Evolutionary conservation across 2,797 vertebrate species (phyloP).

Genomic region (Rachycentron canadum): DNA sequence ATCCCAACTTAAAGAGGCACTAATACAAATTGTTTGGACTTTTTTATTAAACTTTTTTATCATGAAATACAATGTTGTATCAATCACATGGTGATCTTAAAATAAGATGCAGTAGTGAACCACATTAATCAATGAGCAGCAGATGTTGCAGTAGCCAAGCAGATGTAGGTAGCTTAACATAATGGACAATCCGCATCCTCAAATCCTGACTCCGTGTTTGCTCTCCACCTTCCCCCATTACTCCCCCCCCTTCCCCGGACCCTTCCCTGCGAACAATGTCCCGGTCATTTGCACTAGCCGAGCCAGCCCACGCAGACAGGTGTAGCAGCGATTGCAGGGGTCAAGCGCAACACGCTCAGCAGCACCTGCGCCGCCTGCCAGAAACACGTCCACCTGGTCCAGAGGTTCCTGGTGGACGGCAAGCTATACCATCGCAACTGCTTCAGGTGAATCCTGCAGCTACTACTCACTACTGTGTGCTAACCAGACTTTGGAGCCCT

Average conservation of each 20-base stretch:
- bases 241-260: conserved; percentile 54
- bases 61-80: conserved; percentile 8
- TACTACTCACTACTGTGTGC: neutral
- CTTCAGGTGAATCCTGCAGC: conserved; percentile 89
- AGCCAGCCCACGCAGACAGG: conserved; percentile 47
- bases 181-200: conserved; percentile 76
- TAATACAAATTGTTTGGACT: conserved; percentile 45
- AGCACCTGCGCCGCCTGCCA: conserved; percentile 91
- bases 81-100: conserved; percentile 21
- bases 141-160: conserved; percentile 21
- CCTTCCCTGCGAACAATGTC: conserved; percentile 43
- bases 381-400: conserved; percentile 96
- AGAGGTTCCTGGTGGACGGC: conserved; percentile 93
- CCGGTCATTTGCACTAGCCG: conserved; percentile 34
- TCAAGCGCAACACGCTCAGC: conserved; percentile 76
- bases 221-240: conserved; percentile 72
- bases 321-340: conserved; percentile 32
- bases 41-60: conserved; percentile 42
- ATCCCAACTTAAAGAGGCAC: conserved; percentile 21
- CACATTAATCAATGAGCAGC: conserved; percentile 18
- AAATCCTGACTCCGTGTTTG: conserved; percentile 83
- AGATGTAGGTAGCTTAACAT: conserved; percentile 50
- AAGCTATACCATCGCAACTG: conserved; percentile 98
- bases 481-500: neutral
- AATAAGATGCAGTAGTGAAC: conserved; percentile 36